phyloP scores from a whole-genome alignment of 53 echinoderm and acorn worm species.

The Arbacia lixula region DNA sequence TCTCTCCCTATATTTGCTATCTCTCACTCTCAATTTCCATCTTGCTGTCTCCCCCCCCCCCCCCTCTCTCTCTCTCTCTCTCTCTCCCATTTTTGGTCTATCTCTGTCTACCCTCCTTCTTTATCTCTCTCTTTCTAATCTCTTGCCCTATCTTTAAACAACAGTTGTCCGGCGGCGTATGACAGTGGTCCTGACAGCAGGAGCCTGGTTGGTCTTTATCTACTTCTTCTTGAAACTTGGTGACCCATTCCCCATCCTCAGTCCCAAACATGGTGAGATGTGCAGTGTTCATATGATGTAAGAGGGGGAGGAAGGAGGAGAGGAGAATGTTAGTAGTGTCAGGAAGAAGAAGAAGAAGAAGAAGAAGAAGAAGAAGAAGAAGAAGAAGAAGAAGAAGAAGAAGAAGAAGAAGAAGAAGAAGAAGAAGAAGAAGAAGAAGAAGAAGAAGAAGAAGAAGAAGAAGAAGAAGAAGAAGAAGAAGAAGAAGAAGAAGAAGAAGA shows the following conservation, averaged over 20 bases:
- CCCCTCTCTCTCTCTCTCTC: neutral
- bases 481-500: neutral
- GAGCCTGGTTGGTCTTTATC: conserved; percentile 93
- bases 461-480: neutral
- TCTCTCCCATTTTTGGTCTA: too few relatives aligned
- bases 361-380: neutral
- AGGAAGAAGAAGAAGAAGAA: conserved; percentile 1
- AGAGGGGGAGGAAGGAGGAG: conserved; percentile 4
- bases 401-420: conserved; percentile 1
- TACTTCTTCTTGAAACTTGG: conserved; percentile 99
- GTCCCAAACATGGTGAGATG: conserved; percentile 98
- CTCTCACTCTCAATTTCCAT: neutral
- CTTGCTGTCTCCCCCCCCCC: neutral
- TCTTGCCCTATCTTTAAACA: neutral
- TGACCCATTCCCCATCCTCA: conserved; percentile 97
- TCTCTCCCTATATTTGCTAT: neutral
- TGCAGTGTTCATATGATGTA: neutral
- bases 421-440: neutral
- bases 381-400: neutral
- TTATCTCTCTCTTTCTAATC: too few relatives aligned
- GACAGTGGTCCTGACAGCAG: conserved; percentile 72
- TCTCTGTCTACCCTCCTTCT: too few relatives aligned
- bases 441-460: neutral
- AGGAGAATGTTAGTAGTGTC: too few relatives aligned
- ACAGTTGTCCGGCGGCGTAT: conserved; percentile 80